A percentile compares a stretch with the other conserved stretches of the same genome.
phyloP scores from a whole-genome alignment of 2,888 invertebrate species.

The Cheilosia vulpina region DNA sequence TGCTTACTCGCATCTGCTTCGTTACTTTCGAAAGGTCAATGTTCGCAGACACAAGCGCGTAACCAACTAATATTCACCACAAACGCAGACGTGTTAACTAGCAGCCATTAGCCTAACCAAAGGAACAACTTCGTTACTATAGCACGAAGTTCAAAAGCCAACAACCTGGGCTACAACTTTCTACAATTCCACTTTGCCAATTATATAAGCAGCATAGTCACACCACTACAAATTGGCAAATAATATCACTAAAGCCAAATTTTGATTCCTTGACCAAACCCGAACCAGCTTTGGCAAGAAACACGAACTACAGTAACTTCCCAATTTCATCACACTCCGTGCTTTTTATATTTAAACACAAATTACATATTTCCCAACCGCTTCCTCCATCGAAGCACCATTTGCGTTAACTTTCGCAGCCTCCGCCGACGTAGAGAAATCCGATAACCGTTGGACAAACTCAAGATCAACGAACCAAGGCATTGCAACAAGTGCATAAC shows the following conservation, averaged over 20 bases:
- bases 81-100: too few species aligned
- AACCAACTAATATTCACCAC: too few species aligned
- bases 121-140: too few species aligned
- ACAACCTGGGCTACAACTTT: too few species aligned
- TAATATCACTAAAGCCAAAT: background rate
- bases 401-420: slow-evolving; percentile 13
- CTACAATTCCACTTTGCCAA: too few species aligned
- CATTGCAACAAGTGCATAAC: slow-evolving; percentile 60
- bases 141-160: too few species aligned
- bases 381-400: background rate
- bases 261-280: background rate
- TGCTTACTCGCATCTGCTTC: too few species aligned
- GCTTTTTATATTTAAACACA: background rate
- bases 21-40: too few species aligned
- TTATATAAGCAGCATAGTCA: too few species aligned
- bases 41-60: too few species aligned
- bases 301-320: background rate
- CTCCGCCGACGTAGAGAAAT: slow-evolving; percentile 52
- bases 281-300: background rate
- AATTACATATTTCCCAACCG: background rate
- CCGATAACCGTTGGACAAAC: slow-evolving; percentile 42
- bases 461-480: slow-evolving; percentile 55
- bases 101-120: too few species aligned
- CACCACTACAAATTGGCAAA: too few species aligned
- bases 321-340: background rate